These are phyloP conservation scores for Hemistola chrysoprasaria DNA, from an alignment of 2,888 invertebrate species.

Conservation along the genomic window DNA sequence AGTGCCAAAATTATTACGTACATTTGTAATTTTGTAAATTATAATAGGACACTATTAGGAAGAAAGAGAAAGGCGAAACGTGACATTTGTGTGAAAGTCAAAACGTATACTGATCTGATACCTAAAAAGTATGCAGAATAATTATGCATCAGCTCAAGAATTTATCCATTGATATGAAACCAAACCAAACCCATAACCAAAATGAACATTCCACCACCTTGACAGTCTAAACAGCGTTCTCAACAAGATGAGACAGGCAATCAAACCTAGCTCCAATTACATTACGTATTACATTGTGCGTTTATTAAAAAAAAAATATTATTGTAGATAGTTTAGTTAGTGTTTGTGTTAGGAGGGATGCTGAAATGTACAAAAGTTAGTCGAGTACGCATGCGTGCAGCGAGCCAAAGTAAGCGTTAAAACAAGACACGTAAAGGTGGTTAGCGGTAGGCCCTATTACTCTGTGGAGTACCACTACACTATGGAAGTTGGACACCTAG, in stretches of 20 bases:
- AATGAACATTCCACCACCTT: slow-evolving; percentile 41
- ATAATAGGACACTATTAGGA: slow-evolving; percentile 13
- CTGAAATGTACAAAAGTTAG: slow-evolving; percentile 80
- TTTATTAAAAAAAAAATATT: slow-evolving; percentile 38
- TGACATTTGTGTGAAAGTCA: slow-evolving; percentile 4
- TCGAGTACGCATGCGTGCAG: slow-evolving; percentile 76
- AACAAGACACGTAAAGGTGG: slow-evolving; percentile 57
- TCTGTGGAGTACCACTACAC: slow-evolving; percentile 33
- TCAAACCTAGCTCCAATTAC: slow-evolving; percentile 24
- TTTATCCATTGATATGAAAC: background rate
- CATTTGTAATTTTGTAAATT: slow-evolving; percentile 37
- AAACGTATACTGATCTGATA: background rate
- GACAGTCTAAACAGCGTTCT: slow-evolving; percentile 25
- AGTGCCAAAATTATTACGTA: slow-evolving; percentile 46
- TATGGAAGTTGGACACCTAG: slow-evolving; percentile 36
- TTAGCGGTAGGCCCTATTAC: slow-evolving; percentile 62
- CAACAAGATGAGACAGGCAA: slow-evolving; percentile 61
- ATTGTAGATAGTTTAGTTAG: slow-evolving; percentile 48
- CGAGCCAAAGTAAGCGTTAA: slow-evolving; percentile 70
- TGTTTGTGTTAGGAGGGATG: slow-evolving; percentile 73
- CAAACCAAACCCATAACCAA: slow-evolving; percentile 29
- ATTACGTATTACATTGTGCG: slow-evolving; percentile 35
- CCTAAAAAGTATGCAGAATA: background rate
- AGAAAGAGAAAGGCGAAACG: slow-evolving; percentile 36
- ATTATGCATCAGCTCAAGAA: too few relatives aligned